A percentile compares a stretch with the other conserved stretches of the same genome.
phyloP scores from a whole-genome alignment of 2,888 invertebrate genomes.

The Drosophila hamatofila region DNA sequence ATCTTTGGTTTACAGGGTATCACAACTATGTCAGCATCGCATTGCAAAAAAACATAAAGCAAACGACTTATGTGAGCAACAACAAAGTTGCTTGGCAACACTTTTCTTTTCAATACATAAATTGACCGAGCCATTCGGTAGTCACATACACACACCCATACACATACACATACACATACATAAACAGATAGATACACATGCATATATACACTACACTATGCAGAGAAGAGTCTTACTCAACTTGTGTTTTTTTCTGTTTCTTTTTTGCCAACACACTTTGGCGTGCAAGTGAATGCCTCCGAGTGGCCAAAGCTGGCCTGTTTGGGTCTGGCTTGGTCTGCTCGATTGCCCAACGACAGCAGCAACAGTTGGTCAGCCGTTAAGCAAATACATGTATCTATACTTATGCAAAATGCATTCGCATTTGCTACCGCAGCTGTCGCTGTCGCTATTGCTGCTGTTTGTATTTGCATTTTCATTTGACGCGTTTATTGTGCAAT shows the following conservation, averaged over 20 bases:
- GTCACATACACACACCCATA: slow-evolving; percentile 9
- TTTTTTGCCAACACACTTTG: slow-evolving; percentile 52
- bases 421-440: slow-evolving; percentile 10
- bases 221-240: slow-evolving; percentile 58
- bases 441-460: no score
- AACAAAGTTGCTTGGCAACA: slow-evolving; percentile 50
- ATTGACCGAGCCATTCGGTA: slow-evolving; percentile 27
- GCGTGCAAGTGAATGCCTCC: slow-evolving; percentile 54
- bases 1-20: slow-evolving; percentile 4
- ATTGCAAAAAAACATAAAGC: slow-evolving; percentile 58
- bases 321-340: slow-evolving; percentile 20
- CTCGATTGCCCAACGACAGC: slow-evolving; percentile 59
- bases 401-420: slow-evolving; percentile 41
- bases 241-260: slow-evolving; percentile 12
- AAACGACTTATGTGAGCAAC: slow-evolving; percentile 31
- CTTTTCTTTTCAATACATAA: slow-evolving; percentile 62
- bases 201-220: slow-evolving; percentile 24
- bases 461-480: slow-evolving; percentile 37
- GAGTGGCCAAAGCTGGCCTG: slow-evolving; percentile 38
- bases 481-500: slow-evolving; percentile 55
- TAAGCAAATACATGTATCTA: slow-evolving; percentile 48
- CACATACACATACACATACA: slow-evolving; percentile 17
- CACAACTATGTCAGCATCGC: slow-evolving; percentile 65
- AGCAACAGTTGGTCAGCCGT: slow-evolving; percentile 57
- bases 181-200: not conserved